Percentiles rank a stretch among this genome's conserved stretches.
These are phyloP conservation scores for Mesocentrotus franciscanus DNA, from an alignment of 53 echinoderm and acorn worm genomes.

Conservation along the genomic window DNA sequence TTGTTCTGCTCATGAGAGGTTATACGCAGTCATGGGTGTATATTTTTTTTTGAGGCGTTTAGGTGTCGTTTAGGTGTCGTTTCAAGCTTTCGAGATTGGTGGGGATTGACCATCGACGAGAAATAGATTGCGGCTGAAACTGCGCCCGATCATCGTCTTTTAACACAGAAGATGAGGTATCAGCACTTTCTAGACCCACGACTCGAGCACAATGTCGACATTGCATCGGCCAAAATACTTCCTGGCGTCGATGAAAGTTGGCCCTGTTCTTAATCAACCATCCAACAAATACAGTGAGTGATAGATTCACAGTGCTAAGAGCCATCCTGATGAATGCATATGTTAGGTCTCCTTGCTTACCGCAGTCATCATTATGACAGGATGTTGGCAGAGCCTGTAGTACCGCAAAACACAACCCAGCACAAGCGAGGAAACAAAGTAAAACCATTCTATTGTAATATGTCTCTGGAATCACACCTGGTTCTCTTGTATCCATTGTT, in stretches of 20 bases:
- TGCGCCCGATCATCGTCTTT: background rate
- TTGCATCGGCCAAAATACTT: constrained; percentile 25
- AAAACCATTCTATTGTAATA: constrained; percentile 19
- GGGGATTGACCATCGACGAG: background rate
- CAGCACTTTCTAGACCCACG: background rate
- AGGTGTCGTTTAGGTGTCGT: background rate
- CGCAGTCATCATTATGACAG: background rate
- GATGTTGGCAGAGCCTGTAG: background rate
- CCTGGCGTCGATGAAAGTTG: constrained; percentile 7
- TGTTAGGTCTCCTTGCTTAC: background rate
- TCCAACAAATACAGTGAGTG: background rate
- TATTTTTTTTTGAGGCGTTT: background rate
- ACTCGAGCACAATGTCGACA: constrained; percentile 17
- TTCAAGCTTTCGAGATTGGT: background rate
- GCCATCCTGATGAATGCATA: background rate
- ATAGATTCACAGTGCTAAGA: background rate
- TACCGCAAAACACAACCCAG: background rate
- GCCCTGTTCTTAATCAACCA: constrained; percentile 3
- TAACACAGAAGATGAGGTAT: background rate
- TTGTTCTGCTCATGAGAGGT: background rate
- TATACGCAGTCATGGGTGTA: background rate
- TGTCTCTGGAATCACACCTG: background rate
- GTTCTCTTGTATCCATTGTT: background rate
- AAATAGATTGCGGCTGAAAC: background rate
- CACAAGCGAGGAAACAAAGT: constrained; percentile 30